Conservation (phyloP, 2,113 vertebrate genomes). For the Lagopus leucura region DNA sequence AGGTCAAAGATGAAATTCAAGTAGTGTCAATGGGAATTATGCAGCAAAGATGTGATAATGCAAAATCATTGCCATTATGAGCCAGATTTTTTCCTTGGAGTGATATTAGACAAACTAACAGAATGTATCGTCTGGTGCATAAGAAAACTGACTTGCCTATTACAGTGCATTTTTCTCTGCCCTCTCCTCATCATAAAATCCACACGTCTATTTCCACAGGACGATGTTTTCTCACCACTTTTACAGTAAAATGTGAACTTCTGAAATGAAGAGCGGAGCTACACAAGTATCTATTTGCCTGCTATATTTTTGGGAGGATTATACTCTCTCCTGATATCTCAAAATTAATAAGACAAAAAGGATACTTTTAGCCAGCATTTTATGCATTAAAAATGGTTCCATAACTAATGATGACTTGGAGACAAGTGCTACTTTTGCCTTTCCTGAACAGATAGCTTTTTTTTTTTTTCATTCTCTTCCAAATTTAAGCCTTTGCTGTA, state of each 20-base stretch:
- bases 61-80: background rate
- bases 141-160: background rate
- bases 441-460: background rate
- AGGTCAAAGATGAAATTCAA: background rate
- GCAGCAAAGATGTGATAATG: background rate
- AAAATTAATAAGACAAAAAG: background rate
- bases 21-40: background rate
- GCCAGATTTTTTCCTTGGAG: background rate
- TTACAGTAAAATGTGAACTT: background rate
- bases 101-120: background rate
- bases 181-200: background rate
- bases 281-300: background rate
- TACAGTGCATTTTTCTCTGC: background rate
- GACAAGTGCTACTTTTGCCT: slow-evolving; percentile 1
- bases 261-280: background rate
- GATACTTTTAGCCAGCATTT: background rate
- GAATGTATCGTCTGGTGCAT: background rate
- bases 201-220: background rate
- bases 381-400: background rate
- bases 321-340: background rate
- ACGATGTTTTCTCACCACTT: background rate
- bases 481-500: slow-evolving; percentile 74
- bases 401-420: background rate
- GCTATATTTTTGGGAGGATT: background rate
- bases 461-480: background rate